Percentiles rank a stretch among this genome's conserved stretches.
phyloP scores from a whole-genome alignment of 37 sponge, comb jelly and placozoan species.

The Mnemiopsis leidyi region DNA sequence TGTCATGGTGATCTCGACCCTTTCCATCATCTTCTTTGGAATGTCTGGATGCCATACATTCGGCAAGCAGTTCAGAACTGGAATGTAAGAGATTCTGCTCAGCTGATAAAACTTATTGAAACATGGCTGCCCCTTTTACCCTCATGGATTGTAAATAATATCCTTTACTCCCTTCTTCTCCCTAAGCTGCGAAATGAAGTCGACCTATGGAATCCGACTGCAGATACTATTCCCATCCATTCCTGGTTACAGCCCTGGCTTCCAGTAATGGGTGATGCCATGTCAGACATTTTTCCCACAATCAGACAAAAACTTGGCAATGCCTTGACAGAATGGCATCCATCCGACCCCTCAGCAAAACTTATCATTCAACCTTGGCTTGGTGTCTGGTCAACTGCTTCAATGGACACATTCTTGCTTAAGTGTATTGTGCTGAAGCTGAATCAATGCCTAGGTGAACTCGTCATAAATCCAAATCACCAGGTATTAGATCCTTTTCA shows the following conservation, averaged over 20 bases:
- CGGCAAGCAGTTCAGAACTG: constrained; percentile 67
- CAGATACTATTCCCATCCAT: constrained; percentile 90
- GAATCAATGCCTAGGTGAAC: constrained; percentile 71
- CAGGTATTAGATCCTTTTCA: constrained; percentile 83
- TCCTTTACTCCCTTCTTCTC: constrained; percentile 77
- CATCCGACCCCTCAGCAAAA: constrained; percentile 91
- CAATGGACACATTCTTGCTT: constrained; percentile 86
- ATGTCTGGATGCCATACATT: constrained; percentile 91
- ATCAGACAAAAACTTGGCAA: constrained; percentile 89
- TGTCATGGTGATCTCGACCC: constrained; percentile 17
- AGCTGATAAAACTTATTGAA: constrained; percentile 80
- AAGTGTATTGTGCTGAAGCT: constrained; percentile 87
- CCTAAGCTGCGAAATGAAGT: constrained; percentile 83
- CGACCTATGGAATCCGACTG: constrained; percentile 89
- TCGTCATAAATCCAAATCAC: constrained; percentile 84
- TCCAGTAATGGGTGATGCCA: constrained; percentile 78
- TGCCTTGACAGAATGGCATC: constrained; percentile 92
- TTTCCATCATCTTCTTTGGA: constrained; percentile 87
- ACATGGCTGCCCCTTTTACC: constrained; percentile 79
- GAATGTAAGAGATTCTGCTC: constrained; percentile 67
- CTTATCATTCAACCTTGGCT: constrained; percentile 93
- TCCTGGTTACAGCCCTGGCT: constrained; percentile 98
- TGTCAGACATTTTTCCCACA: constrained; percentile 71
- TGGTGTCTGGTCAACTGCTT: constrained; percentile 76
- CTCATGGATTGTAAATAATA: constrained; percentile 79